These are phyloP conservation scores for Galagoides demidoff DNA, from an alignment of 2,797 vertebrate genomes.

Conservation along the genomic window DNA sequence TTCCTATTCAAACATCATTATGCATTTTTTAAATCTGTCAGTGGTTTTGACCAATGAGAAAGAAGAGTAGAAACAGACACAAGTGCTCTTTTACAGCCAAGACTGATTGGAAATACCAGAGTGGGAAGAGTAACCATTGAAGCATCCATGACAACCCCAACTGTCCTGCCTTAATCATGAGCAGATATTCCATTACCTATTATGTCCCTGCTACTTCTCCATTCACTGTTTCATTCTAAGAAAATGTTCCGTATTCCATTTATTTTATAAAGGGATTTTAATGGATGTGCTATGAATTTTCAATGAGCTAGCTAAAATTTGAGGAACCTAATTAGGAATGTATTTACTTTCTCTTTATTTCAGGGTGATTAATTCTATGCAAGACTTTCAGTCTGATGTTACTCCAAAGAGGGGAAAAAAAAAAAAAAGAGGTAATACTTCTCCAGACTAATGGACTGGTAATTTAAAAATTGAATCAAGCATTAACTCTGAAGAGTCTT, in stretches of 20 bases:
- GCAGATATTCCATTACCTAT: background rate
- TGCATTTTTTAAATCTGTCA: background rate
- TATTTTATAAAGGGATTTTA: constrained; percentile 47
- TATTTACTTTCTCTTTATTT: constrained; percentile 57
- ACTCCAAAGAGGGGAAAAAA: constrained; percentile 10
- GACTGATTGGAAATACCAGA: background rate
- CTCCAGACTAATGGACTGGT: constrained; percentile 23
- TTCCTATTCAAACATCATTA: background rate
- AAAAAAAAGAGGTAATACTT: constrained; percentile 9
- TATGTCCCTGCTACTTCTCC: background rate
- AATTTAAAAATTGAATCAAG: constrained; percentile 54
- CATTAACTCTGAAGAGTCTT: constrained; percentile 42
- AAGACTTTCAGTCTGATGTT: constrained; percentile 40
- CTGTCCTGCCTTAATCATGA: background rate
- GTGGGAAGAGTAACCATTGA: background rate
- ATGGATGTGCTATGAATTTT: constrained; percentile 60
- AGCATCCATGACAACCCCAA: background rate
- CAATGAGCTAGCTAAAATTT: constrained; percentile 61
- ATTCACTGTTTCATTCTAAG: background rate
- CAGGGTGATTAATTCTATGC: constrained; percentile 35
- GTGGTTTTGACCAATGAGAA: constrained; percentile 1
- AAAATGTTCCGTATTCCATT: background rate
- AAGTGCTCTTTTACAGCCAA: background rate
- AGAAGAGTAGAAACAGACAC: background rate
- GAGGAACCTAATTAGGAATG: constrained; percentile 43